Evolutionary conservation across 2,888 invertebrate genomes (phyloP), one percentile per base, ranked within the genome.

Genomic region (Achlya flavicornis): DNA sequence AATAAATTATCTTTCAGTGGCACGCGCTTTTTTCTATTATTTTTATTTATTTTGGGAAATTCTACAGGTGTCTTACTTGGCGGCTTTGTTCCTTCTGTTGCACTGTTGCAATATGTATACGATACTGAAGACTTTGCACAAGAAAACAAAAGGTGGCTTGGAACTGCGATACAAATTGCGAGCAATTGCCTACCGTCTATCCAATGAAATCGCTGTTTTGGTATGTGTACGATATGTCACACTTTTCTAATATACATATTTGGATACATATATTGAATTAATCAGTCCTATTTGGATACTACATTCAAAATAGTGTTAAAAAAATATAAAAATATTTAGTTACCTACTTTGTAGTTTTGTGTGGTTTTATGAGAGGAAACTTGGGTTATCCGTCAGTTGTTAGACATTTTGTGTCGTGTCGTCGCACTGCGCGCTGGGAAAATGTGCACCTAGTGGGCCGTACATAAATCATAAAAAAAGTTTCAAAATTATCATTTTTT

Each of bases 81-180:
- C 97, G 81, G 92, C 95, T 63, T 95, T 98, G 91, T 99, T 99
- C 90, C 95, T 98, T 74, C 88, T 97, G 76, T 95, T 99, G 72
- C 98, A 98, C 92, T 92, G 97, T 80, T 98, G 98, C 74, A 99
- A 99, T 92, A 96, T 96, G 70, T 95, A 96, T 66, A 99, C 99
- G 53, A 97, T 98, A 33, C 94, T 97, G 71, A 94, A 96, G 92
- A 97, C 98, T 38, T 96, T 99, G 81, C 97, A 97, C 71, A 97
- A 97, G 91, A 99, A 99, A 94, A 94, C 94, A 64, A 90, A 94
- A 71, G 93, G 94, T 73, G 91, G 94, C 65, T 87, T 94, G 83
- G 95, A 95, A 86, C 94, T 95, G 69, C 94, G 94, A 48, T 95
- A 95, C 90, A 94, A 94, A 76, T 88, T 95, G 73, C 93, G 94